Base-by-base conservation (phyloP, 1,140 invertebrate species). In the Drosophila neocordata region DNA sequence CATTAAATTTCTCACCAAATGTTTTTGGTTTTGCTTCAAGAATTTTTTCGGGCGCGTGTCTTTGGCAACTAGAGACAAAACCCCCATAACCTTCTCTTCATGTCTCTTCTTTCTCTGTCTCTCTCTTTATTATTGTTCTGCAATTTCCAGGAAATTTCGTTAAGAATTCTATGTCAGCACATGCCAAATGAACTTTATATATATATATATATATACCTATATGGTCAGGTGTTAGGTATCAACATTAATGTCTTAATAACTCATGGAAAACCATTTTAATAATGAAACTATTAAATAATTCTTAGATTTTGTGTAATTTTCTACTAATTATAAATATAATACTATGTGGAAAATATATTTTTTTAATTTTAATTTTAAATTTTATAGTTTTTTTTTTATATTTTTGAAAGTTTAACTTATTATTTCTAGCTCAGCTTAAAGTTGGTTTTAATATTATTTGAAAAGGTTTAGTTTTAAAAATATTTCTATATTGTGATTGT, bases 21-120 rank as follows among this genome's bases (percentile, higher is more conserved):
- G 57, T 53, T 63, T 64, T 75, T 41, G 71, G 80, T 79, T 66
- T 76, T 80, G 81, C 81, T 85, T 73, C 63, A 84, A 83, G 80
- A 83, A 79, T 62, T 79, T 65, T 77, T 71, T 77, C 65, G 73
- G 73, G 15, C 73, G 72, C 73, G 73, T 77, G 66, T 77, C 63
- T 63, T 55, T 34, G 24, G 53, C 53, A 56, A 56, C 15, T 13
- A 56, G 27, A 56, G n/a, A 56, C 31, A 73, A 24, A 4, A n/a
- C n/a, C 41, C 58, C 72, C 38, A 55, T 35, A 37, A 62, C 66
- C 52, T 64, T 35, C 35, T 53, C 27, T 64, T 35, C 35, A 38
- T 53, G 13, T 61, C 44, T 27, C 61, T 64, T 69, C 65, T 31
- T 31, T n/a, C 18, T n/a, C 35, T 11, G n/a, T 55, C 48, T 44